Conservation (phyloP, 1,140 invertebrate genomes). For the Ostrea edulis region DNA sequence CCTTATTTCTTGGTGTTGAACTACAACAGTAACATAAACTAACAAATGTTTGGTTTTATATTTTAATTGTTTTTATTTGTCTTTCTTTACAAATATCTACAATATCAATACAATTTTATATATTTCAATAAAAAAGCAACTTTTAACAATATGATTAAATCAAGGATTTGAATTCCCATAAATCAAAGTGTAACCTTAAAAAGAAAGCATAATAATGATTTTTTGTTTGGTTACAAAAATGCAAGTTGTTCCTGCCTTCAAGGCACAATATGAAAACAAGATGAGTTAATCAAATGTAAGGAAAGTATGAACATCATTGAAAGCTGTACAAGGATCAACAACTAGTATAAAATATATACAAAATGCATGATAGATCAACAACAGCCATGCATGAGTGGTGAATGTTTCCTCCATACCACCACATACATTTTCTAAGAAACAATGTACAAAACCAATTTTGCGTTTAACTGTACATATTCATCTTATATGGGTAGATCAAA, state of each 20-base stretch:
- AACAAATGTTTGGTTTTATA: neutral
- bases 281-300: constrained; percentile 14
- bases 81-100: constrained; percentile 35
- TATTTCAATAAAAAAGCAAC: constrained; percentile 36
- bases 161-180: constrained; percentile 28
- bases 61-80: constrained; percentile 37
- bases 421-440: neutral
- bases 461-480: neutral
- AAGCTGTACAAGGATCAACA: constrained; percentile 22
- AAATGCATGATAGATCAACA: neutral
- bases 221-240: constrained; percentile 19
- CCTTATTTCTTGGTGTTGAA: neutral
- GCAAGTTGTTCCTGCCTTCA: constrained; percentile 23
- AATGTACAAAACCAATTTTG: neutral
- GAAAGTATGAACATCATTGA: neutral
- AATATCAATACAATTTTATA: constrained; percentile 31
- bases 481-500: no score
- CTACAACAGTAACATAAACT: neutral
- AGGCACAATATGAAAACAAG: constrained; percentile 31
- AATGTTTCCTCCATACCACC: neutral
- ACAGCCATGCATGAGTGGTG: neutral
- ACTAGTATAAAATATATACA: constrained; percentile 2
- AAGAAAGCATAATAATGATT: constrained; percentile 21
- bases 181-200: constrained; percentile 10
- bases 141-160: constrained; percentile 33